Base-by-base conservation (phyloP, 2,888 invertebrate species). In the Agrotis puta region DNA sequence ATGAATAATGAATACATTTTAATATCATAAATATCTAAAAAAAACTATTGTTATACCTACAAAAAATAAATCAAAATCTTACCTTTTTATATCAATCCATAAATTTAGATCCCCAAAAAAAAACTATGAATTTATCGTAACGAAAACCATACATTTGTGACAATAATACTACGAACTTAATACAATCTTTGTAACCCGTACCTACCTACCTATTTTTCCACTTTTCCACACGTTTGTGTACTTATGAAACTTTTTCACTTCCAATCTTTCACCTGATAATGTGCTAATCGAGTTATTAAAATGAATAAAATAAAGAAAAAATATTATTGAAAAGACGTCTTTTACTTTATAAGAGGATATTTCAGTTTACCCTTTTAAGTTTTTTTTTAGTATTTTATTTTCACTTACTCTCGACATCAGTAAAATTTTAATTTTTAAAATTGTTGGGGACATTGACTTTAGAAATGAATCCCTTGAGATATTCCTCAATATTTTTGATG, bases 181-280 rank as follows among this genome's bases (percentile, higher is more conserved):
- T 84, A 87, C 85, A 86, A 81, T 73, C 84, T 85, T 84, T 85
- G 77, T 89, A 89, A 83, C 87, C 87, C 85, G 18, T 64, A 65
- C 66, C n/a, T 64, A 65, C 66, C 53, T 27, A 64, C 73, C 56
- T 94, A 94, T 95, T 95, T 95, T 95, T 94, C 88, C 94, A 95
- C 93, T 94, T 94, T 95, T 94, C 88, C 93, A 94, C 89, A 90
- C 88, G 87, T 79, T 88, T 76, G 79, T 85, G 84, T 82, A 75
- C 79, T 83, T 71, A 68, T 71, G 58, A 76, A 70, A 68, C 76
- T 82, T 77, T 79, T 76, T 83, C 77, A 82, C 76, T 77, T 82
- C 71, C 79, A 81, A 79, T 81, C 65, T 85, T 39, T 88, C 83
- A 87, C 85, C 85, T 84, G 86, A 85, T 82, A 82, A 74, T 80